Evolutionary conservation across 2,888 invertebrate species (phyloP), one percentile per base, ranked within the genome.

Genomic region (Noctua pronuba): DNA sequence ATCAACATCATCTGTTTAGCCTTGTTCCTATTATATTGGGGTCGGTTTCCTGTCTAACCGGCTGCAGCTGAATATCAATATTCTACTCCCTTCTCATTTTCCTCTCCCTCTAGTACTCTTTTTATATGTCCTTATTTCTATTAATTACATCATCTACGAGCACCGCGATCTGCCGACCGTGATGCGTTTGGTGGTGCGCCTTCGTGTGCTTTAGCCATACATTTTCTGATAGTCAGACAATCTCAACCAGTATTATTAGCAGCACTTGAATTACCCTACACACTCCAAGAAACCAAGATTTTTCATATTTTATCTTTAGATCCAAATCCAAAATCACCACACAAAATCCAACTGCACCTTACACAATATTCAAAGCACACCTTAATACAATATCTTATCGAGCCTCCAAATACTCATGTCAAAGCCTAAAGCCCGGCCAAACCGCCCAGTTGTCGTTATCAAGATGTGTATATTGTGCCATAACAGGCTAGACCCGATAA

Each of bases 391-490:
- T 85, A 79, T 79, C 79, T 85, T 79, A 87, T 86, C 87, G 74
- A 83, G 71, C 84, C 80, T 74, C 84, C 73, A 84, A 86, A 85
- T 84, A 86, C 84, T 81, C 87, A 84, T 84, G 85, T 85, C 85
- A 86, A 78, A 84, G 64, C 65, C 74, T 66, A 69, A 87, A 86
- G 85, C 82, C 74, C 75, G 83, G 70, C 66, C 44, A 75, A 86
- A 79, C 77, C 78, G 71, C 84, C 84, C 86, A 71, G 84, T 84
- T 58, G 73, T 73, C 75, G 79, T 85, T 86, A 86, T 86, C 87
- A 87, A 86, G 86, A 86, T 87, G 85, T 85, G 87, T 85, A 85
- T 84, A 86, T 86, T 87, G 85, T 86, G 76, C 82, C 79, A 85
- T 73, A 87, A 87, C 85, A 82, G 87, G 81, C 82, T 16, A 75